Percentiles rank a stretch among this genome's conserved stretches.
Conservation (phyloP, 2,797 vertebrate species). For the Microtus obscurus region DNA sequence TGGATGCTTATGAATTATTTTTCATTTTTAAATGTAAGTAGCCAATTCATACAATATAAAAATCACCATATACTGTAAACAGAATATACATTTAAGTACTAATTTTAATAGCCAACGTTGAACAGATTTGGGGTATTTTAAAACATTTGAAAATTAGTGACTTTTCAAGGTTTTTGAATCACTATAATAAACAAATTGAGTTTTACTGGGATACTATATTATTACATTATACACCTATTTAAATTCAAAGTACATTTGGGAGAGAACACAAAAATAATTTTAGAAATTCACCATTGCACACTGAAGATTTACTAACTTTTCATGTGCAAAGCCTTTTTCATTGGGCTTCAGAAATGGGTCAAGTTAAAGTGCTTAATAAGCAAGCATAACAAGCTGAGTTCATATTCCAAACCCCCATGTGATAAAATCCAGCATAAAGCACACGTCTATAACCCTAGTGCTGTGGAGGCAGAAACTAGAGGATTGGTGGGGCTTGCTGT, state of each 20-base stretch:
- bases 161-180: constrained; percentile 28
- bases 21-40: constrained; percentile 10
- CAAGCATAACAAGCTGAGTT: neutral
- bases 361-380: neutral
- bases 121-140: neutral
- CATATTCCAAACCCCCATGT: neutral
- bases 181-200: neutral
- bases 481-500: neutral
- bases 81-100: constrained; percentile 24
- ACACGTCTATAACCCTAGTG: neutral
- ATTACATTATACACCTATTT: neutral
- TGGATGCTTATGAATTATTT: neutral
- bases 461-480: neutral
- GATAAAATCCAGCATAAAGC: neutral
- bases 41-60: neutral
- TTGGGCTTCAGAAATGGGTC: neutral
- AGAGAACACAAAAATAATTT: constrained; percentile 32
- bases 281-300: constrained; percentile 18
- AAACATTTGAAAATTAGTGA: constrained; percentile 18
- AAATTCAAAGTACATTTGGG: constrained; percentile 30
- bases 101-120: neutral
- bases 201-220: neutral
- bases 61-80: constrained; percentile 1
- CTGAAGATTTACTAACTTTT: neutral
- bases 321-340: neutral